phyloP scores from a whole-genome alignment of 2,797 vertebrate genomes.

The Catamblyrhynchus diadema region DNA sequence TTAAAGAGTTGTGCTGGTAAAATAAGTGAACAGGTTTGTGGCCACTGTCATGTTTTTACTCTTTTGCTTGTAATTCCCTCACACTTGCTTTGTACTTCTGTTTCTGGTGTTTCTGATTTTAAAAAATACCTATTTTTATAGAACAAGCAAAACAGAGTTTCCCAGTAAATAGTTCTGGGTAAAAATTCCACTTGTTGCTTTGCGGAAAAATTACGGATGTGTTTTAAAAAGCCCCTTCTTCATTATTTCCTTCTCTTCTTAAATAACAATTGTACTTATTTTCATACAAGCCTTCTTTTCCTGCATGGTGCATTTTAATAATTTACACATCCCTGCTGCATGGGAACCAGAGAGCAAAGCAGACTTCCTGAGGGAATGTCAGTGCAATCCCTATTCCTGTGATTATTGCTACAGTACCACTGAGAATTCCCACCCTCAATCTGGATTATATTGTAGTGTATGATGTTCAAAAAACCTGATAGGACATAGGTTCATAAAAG shows the following conservation, averaged over 20 bases:
- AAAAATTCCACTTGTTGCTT: constrained; percentile 1
- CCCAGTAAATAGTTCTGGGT: neutral
- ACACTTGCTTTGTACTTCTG: neutral
- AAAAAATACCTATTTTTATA: neutral
- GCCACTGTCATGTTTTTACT: neutral
- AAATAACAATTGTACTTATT: constrained; percentile 48
- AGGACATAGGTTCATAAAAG: neutral
- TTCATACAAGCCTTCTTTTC: constrained; percentile 42
- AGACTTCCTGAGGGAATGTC: constrained; percentile 48
- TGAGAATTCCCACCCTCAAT: constrained; percentile 40
- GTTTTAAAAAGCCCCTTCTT: constrained; percentile 26
- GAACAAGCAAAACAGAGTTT: neutral
- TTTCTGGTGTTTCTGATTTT: neutral
- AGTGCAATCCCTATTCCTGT: constrained; percentile 45
- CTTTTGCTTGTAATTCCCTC: neutral
- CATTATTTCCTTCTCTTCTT: constrained; percentile 48
- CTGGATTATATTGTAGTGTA: neutral
- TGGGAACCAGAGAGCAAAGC: constrained; percentile 39
- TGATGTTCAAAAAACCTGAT: neutral
- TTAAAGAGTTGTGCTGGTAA: neutral
- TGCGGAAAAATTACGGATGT: neutral
- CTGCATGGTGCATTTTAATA: constrained; percentile 4
- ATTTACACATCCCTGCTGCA: constrained; percentile 32
- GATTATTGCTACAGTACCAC: constrained; percentile 18
- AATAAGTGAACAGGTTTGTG: neutral